Evolutionary conservation across 2,888 invertebrate genomes (phyloP), one percentile per base, ranked within the genome.

Genomic region (Mythimna impura): DNA sequence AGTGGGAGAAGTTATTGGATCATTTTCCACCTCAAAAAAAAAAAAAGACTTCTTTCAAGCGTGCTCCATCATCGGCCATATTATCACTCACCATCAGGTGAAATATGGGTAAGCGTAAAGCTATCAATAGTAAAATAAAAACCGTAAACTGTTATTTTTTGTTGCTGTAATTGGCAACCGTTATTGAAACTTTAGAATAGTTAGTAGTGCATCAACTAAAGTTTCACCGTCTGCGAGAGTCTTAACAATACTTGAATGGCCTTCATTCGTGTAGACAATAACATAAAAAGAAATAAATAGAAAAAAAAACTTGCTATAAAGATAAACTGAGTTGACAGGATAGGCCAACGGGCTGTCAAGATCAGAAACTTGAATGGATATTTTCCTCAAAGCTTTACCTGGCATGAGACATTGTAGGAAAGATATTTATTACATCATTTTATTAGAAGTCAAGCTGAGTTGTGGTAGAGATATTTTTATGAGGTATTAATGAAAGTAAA

Each of bases 321-420:
- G 14, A 67, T 67, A 74, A 77, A 73, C 43, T 71, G 60, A 50
- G 65, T 73, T 70, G 81, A 78, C 75, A 74, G 43, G 54, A 25
- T 22, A 66, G 64, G 55, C 54, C n/a, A 76, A 81, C 68, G 17
- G 58, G 54, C 69, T 84, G 78, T 78, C 81, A 84, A 54, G 65
- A 71, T 66, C 81, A 75, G 72, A 25, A 50, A 57, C 73, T 75
- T 64, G 34, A 71, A 78, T 64, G 64, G 52, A 65, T 71, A 75
- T 73, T 69, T 72, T 73, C n/a, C 64, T 71, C 7, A 57, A 71
- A 70, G 62, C 22, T 55, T 66, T 67, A 64, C 54, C 66, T 61
- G 36, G n/a, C 9, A 47, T 20, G 22, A 71, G 57, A 78, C 34
- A 47, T 40, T 73, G 36, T 62, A 10, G 22, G 4, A 40, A 75